A percentile compares a stretch with the other conserved stretches of the same genome.
These are phyloP conservation scores for Drosophila cardini DNA, from an alignment of 1,140 invertebrate genomes.

Conservation along the genomic window DNA sequence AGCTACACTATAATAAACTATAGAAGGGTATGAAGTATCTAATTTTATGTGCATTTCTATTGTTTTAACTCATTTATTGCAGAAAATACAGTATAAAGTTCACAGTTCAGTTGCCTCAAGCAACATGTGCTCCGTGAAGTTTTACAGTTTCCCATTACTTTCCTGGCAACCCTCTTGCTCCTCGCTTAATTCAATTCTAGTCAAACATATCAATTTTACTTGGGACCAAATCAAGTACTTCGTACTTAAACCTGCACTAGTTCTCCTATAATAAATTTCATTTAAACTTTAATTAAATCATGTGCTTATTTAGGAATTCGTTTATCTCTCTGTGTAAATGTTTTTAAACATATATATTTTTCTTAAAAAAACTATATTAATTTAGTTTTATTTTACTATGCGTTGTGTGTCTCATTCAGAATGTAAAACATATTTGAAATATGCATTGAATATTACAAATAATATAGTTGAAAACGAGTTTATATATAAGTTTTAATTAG, in stretches of 20 bases:
- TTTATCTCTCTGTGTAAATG: slow-evolving; percentile 4
- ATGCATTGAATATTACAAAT: slow-evolving; percentile 34
- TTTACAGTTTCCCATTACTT: slow-evolving; percentile 40
- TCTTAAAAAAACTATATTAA: no score
- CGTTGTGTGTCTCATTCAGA: neutral
- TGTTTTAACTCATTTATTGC: slow-evolving; percentile 3
- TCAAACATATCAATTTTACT: slow-evolving; percentile 67
- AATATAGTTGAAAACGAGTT: slow-evolving; percentile 31
- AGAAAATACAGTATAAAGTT: neutral
- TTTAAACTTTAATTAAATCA: no score
- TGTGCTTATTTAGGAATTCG: no score
- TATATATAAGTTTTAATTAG: slow-evolving; percentile 39
- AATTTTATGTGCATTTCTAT: slow-evolving; percentile 36
- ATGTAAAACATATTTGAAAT: slow-evolving; percentile 10
- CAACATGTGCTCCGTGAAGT: slow-evolving; percentile 62
- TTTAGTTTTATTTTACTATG: slow-evolving; percentile 8
- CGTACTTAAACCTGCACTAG: no score
- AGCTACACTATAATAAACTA: no score
- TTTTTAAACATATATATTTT: no score
- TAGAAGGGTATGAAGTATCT: neutral
- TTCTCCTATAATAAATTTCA: no score
- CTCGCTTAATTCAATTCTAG: slow-evolving; percentile 50
- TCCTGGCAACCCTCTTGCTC: slow-evolving; percentile 10
- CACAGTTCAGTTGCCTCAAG: slow-evolving; percentile 21
- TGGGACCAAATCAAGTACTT: slow-evolving; percentile 13